phyloP scores from a whole-genome alignment of 2,113 vertebrate genomes.

The Pristiophorus japonicus region DNA sequence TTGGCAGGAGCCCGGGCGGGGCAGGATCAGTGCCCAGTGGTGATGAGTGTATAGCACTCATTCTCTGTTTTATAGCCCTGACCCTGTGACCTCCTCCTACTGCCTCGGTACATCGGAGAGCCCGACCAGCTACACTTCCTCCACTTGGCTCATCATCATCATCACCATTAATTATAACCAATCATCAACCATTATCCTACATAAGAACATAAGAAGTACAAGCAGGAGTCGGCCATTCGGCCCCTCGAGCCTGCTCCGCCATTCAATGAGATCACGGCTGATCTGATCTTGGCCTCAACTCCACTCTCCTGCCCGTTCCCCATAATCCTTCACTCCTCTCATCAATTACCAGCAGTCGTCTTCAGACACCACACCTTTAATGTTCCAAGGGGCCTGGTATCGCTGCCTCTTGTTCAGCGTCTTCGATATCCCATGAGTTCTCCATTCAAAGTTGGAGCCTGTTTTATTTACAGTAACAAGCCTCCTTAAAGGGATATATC shows the following conservation, averaged over 20 bases:
- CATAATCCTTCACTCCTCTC: no score
- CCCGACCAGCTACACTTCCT: neutral
- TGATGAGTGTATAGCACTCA: no score
- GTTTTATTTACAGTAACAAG: neutral
- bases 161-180: no score
- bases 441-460: neutral
- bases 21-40: neutral
- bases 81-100: neutral
- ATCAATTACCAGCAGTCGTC: neutral
- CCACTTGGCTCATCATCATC: no score
- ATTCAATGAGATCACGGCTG: no score
- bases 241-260: no score
- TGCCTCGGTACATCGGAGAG: no score
- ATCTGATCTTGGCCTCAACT: no score
- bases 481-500: neutral
- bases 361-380: neutral
- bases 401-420: neutral
- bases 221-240: no score
- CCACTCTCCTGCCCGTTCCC: no score
- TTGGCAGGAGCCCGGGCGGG: neutral
- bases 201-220: no score
- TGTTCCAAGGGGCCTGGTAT: neutral
- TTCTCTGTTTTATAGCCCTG: neutral
- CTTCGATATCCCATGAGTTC: neutral
- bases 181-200: no score